These are phyloP conservation scores for Lucinisca nassula DNA, from an alignment of 2,888 invertebrate species.

Conservation along the genomic window DNA sequence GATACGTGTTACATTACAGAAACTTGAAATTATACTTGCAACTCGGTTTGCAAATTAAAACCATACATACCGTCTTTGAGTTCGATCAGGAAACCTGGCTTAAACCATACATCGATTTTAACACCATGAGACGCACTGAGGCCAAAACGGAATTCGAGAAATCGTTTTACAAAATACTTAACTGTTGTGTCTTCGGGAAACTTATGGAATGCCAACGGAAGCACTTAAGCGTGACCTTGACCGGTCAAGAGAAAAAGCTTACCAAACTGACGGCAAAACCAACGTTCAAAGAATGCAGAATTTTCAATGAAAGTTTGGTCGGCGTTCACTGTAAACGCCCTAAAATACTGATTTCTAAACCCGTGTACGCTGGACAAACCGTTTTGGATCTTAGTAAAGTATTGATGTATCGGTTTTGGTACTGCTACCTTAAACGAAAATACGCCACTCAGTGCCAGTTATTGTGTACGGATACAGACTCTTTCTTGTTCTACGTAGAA, in stretches of 20 bases:
- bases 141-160: conserved; percentile 12
- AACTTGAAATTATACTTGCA: conserved; percentile 9
- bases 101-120: conserved; percentile 15
- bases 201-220: conserved; percentile 1
- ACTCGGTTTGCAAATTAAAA: conserved; percentile 10
- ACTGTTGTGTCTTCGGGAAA: conserved; percentile 10
- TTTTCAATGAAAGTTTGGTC: no score
- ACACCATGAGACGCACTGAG: background rate
- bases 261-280: conserved; percentile 1
- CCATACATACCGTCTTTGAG: conserved; percentile 10
- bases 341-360: conserved; percentile 6
- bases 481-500: conserved; percentile 14
- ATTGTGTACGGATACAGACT: conserved; percentile 8
- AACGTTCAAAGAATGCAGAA: no score
- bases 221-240: conserved; percentile 9
- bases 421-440: conserved; percentile 11
- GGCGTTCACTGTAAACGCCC: conserved; percentile 6
- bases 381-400: conserved; percentile 13
- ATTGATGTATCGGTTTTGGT: conserved; percentile 5
- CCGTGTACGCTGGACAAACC: conserved; percentile 11
- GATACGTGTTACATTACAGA: background rate
- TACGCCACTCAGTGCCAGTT: background rate
- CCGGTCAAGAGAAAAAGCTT: conserved; percentile 4
- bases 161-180: conserved; percentile 12
- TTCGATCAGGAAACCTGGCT: conserved; percentile 14